Evolutionary conservation across 2,888 invertebrate genomes (phyloP).

Genomic region (Drosophila mercatorum): DNA sequence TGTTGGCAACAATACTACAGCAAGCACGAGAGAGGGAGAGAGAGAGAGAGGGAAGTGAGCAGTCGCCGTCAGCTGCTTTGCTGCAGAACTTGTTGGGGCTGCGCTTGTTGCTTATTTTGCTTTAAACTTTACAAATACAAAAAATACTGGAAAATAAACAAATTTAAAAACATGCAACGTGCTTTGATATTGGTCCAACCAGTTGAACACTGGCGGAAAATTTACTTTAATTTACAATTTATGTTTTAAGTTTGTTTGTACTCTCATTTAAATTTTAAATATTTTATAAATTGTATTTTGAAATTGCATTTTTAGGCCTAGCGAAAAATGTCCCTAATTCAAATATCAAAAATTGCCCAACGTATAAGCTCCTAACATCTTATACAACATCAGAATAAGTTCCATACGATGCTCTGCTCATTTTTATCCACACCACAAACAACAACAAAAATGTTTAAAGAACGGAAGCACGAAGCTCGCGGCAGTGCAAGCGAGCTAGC

Average conservation of each 20-base stretch:
- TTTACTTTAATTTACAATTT: slow-evolving; percentile 17
- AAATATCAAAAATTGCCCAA: slow-evolving; percentile 22
- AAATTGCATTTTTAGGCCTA: neutral
- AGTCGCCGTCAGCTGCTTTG: slow-evolving; percentile 67
- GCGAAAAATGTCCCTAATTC: neutral
- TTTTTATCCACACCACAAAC: slow-evolving; percentile 67
- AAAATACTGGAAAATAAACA: slow-evolving; percentile 12
- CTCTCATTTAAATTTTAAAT: slow-evolving; percentile 1
- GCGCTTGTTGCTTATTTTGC: slow-evolving; percentile 65
- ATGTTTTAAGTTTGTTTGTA: neutral
- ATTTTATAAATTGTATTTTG: neutral
- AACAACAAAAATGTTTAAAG: slow-evolving; percentile 39
- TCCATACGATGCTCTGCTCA: slow-evolving; percentile 4
- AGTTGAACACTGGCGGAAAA: slow-evolving; percentile 10
- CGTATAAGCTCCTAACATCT: slow-evolving; percentile 36
- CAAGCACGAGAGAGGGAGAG: slow-evolving; percentile 16
- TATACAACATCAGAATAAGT: slow-evolving; percentile 46
- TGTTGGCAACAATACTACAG: slow-evolving; percentile 21
- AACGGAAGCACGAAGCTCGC: slow-evolving; percentile 61
- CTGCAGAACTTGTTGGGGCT: slow-evolving; percentile 60
- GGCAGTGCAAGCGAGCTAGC: slow-evolving; percentile 46
- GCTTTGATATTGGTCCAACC: slow-evolving; percentile 46
- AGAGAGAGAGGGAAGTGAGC: slow-evolving; percentile 23
- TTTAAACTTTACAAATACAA: slow-evolving; percentile 46
- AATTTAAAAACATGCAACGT: slow-evolving; percentile 1